Percentiles rank a stretch among this genome's conserved stretches.
Conservation (phyloP, 2,113 vertebrate genomes). For the Aldabrachelys gigantea region DNA sequence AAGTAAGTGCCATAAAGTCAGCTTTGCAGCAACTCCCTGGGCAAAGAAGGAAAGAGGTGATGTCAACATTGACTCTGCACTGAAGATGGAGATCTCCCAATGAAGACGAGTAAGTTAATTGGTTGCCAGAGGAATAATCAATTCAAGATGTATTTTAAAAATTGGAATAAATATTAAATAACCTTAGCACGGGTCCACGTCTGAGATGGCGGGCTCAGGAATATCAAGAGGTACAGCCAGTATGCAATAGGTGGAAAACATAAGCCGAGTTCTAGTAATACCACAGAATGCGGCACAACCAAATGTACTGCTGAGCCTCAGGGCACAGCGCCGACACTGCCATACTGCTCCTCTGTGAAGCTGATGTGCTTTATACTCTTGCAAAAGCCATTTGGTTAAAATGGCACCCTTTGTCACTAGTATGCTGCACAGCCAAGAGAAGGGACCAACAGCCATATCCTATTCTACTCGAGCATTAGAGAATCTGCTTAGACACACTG, state of each 20-base stretch:
- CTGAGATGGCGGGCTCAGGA: not conserved
- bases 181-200: not conserved
- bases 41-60: not conserved
- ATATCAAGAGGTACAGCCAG: not conserved
- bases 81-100: not conserved
- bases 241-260: not conserved
- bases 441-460: not conserved
- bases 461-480: not conserved
- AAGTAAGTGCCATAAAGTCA: not conserved
- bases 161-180: not conserved
- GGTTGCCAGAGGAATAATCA: not conserved
- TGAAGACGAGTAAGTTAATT: rapidly evolving
- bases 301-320: not conserved
- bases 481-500: not conserved
- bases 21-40: not conserved
- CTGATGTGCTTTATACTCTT: not conserved
- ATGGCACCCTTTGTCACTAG: not conserved
- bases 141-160: not conserved
- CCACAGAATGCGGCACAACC: rapidly evolving
- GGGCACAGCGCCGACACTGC: not conserved
- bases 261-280: not conserved
- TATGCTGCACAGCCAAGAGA: not conserved
- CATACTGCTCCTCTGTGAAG: not conserved
- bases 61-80: not conserved
- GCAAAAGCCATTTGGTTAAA: rapidly evolving